phyloP scores from a whole-genome alignment of 2,797 vertebrate genomes.

The Spondyliosoma cantharus region DNA sequence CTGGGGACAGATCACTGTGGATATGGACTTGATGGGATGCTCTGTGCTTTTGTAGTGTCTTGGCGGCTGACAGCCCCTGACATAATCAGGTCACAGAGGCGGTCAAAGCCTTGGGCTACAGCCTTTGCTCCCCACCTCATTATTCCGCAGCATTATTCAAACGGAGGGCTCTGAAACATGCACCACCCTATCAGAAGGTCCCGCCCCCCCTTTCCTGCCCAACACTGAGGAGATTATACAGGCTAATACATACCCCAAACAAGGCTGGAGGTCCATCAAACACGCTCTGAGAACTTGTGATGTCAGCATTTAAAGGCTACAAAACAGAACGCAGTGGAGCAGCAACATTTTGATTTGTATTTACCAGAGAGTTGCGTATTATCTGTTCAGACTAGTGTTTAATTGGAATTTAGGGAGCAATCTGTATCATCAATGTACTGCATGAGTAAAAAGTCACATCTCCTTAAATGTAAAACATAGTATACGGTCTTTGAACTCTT shows the following conservation, averaged over 20 bases:
- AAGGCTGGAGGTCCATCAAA: slow-evolving; percentile 71
- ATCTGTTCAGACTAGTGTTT: slow-evolving; percentile 33
- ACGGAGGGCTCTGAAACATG: slow-evolving; percentile 83
- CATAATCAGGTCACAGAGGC: slow-evolving; percentile 94
- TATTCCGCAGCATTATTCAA: slow-evolving; percentile 89
- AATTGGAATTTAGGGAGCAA: slow-evolving; percentile 24
- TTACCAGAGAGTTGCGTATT: slow-evolving; percentile 15
- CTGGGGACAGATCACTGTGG: slow-evolving; percentile 84
- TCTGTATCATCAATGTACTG: slow-evolving; percentile 12
- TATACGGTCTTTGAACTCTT: slow-evolving; percentile 46
- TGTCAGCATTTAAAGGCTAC: slow-evolving; percentile 32
- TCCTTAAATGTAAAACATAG: slow-evolving; percentile 46
- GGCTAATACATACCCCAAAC: slow-evolving; percentile 75
- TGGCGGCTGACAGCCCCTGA: slow-evolving; percentile 89
- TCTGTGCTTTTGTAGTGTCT: slow-evolving; percentile 91
- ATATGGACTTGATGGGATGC: slow-evolving; percentile 89
- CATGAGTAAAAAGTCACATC: slow-evolving; percentile 37
- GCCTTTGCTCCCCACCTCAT: slow-evolving; percentile 88
- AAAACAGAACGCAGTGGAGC: background rate
- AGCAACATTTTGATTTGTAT: slow-evolving; percentile 14
- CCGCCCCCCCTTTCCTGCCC: slow-evolving; percentile 23
- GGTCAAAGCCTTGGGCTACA: slow-evolving; percentile 91
- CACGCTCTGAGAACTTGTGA: slow-evolving; percentile 44
- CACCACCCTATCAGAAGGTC: slow-evolving; percentile 79
- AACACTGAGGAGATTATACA: slow-evolving; percentile 75